phyloP scores from a whole-genome alignment of 2,113 vertebrate genomes.

The Bothrops jararaca region DNA sequence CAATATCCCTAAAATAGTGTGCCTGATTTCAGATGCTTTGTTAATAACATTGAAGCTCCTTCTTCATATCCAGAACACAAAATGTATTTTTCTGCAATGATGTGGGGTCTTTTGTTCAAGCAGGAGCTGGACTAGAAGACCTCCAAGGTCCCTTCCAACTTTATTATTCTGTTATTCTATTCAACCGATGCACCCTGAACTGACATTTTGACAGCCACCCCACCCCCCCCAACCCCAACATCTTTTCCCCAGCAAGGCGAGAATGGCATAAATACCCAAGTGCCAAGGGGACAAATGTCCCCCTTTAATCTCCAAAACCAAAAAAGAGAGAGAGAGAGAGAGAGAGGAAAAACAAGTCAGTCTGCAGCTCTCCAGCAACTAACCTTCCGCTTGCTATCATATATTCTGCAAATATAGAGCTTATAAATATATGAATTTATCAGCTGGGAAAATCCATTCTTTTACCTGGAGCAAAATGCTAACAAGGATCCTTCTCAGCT shows the following conservation, averaged over 20 bases:
- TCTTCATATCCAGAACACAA: neutral
- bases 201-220: slow-evolving; percentile 11
- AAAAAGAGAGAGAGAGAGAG: slow-evolving; percentile 22
- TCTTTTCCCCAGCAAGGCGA: slow-evolving; percentile 19
- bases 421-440: slow-evolving; percentile 75
- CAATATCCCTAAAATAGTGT: neutral
- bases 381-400: slow-evolving; percentile 51
- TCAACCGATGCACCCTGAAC: neutral
- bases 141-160: neutral
- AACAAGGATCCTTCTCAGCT: slow-evolving; percentile 65
- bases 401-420: slow-evolving; percentile 57
- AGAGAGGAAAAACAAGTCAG: slow-evolving; percentile 34
- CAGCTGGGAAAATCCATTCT: slow-evolving; percentile 66
- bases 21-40: neutral
- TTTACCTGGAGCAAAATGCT: slow-evolving; percentile 72
- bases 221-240: neutral
- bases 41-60: neutral
- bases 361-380: slow-evolving; percentile 58
- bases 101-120: neutral
- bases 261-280: slow-evolving; percentile 61
- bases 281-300: slow-evolving; percentile 57
- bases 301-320: slow-evolving; percentile 63
- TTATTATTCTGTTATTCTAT: neutral
- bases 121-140: neutral
- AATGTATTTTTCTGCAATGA: neutral